These are phyloP conservation scores for Chouioia cunea DNA, from an alignment of 2,888 invertebrate genomes.

Conservation along the genomic window DNA sequence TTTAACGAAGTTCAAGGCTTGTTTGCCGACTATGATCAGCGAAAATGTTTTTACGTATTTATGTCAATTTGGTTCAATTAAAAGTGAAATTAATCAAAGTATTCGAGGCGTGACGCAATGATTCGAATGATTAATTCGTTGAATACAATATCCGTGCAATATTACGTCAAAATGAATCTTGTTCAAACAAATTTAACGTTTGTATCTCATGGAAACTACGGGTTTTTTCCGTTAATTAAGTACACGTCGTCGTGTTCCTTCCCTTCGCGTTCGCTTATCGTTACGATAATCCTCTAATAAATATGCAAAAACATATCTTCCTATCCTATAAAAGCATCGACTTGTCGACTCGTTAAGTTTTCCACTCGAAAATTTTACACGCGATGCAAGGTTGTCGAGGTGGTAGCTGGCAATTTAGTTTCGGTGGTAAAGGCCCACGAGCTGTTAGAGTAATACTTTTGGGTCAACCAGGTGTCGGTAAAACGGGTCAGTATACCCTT, in stretches of 20 bases:
- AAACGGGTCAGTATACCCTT: slow-evolving; percentile 76
- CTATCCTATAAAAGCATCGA: not conserved
- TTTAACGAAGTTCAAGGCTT: too few relatives aligned
- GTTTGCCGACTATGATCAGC: too few relatives aligned
- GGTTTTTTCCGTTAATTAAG: too few relatives aligned
- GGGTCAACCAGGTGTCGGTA: slow-evolving; percentile 86
- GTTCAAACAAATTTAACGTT: too few relatives aligned
- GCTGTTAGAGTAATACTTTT: slow-evolving; percentile 80
- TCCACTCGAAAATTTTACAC: not conserved
- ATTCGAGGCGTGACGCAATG: too few relatives aligned
- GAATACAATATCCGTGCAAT: too few relatives aligned
- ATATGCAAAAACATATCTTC: not conserved
- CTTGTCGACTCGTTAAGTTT: not conserved
- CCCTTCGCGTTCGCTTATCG: slow-evolving; percentile 1
- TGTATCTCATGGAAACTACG: too few relatives aligned
- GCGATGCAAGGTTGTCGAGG: slow-evolving; percentile 31
- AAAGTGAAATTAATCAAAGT: too few relatives aligned
- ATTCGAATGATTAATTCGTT: too few relatives aligned
- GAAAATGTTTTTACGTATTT: too few relatives aligned
- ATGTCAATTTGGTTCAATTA: too few relatives aligned
- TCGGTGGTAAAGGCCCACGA: not conserved
- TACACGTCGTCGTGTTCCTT: not conserved
- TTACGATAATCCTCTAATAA: not conserved
- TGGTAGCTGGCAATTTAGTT: slow-evolving; percentile 25
- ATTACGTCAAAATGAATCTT: too few relatives aligned